Percentiles rank a stretch among this genome's conserved stretches.
phyloP scores from a whole-genome alignment of 2,797 vertebrate genomes.

The Pitangus sulphuratus region DNA sequence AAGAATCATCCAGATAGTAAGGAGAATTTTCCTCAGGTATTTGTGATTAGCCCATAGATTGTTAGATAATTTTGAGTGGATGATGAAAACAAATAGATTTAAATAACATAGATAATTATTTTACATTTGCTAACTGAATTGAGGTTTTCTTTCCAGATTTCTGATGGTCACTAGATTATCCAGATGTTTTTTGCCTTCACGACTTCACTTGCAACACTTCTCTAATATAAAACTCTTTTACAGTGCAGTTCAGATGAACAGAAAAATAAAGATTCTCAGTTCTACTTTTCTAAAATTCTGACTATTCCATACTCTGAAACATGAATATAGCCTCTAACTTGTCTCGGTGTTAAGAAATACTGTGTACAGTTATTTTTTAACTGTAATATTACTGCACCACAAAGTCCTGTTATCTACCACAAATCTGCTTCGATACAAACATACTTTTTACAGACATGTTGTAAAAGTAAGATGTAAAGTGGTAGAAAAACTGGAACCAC shows the following conservation, averaged over 20 bases:
- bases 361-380: background rate
- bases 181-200: background rate
- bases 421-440: background rate
- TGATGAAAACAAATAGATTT: background rate
- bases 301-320: background rate
- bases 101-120: background rate
- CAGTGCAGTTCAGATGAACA: background rate
- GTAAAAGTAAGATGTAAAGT: background rate
- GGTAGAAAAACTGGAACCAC: background rate
- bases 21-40: background rate
- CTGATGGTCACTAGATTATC: background rate
- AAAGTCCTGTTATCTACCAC: background rate
- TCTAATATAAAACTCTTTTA: background rate
- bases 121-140: background rate
- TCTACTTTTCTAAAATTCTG: background rate
- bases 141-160: background rate
- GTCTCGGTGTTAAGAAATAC: background rate
- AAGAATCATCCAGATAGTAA: background rate
- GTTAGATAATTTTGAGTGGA: background rate
- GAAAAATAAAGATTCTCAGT: background rate
- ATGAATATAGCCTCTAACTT: background rate
- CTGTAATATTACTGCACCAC: background rate
- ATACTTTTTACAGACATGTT: rapidly evolving
- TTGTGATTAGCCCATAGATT: background rate
- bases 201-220: background rate